Evolutionary conservation across 2,797 vertebrate genomes (phyloP), one percentile per base, ranked within the genome.

Genomic region (Poeciliopsis presidionis): DNA sequence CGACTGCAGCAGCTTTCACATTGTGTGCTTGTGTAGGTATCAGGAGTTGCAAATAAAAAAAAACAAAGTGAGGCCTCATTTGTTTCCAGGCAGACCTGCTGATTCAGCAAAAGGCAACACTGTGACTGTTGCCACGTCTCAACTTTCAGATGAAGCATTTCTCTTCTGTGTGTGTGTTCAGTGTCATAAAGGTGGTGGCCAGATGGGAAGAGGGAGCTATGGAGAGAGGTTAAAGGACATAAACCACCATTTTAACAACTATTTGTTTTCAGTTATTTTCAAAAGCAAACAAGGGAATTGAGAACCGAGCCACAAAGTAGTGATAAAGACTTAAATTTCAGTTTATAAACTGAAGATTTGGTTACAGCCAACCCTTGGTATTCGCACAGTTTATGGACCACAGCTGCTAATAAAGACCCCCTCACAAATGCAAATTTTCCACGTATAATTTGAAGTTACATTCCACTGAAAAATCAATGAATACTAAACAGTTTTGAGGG

Each of bases 1-100:
- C 9, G 11, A 75, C 80, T 73, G 63, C 74, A 55, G 74, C n/a
- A 43, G 51, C 79, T 41, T 59, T 80, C 72, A 78, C n/a, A 12
- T 30, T 55, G 16, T 33, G 7, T 45, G 75, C 3, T 51, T 2
- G 46, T 43, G 22, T 51, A 75, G 61, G 59, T 47, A n/a, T 25
- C 12, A 16, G 36, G 18, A 45, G 51, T 49, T 18, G 76, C 8
- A 59, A 33, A 65, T 49, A 14, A 18, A 76, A 14, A 14, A 28
- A 75, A 41, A 41, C 30, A 39, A 73, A 73, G 28, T 39, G 47
- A 36, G 55, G 22, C 74, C 59, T 49, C 14, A 2, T 0, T 65
- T 67, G 59, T 49, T 47, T 7, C 22, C 28, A 43, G 30, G 7
- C 28, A 39, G 59, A 43, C 30, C 18, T 43, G 4, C 25, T 41